Conservation (phyloP, 2,113 vertebrate genomes). For the Calidris pygmaea region DNA sequence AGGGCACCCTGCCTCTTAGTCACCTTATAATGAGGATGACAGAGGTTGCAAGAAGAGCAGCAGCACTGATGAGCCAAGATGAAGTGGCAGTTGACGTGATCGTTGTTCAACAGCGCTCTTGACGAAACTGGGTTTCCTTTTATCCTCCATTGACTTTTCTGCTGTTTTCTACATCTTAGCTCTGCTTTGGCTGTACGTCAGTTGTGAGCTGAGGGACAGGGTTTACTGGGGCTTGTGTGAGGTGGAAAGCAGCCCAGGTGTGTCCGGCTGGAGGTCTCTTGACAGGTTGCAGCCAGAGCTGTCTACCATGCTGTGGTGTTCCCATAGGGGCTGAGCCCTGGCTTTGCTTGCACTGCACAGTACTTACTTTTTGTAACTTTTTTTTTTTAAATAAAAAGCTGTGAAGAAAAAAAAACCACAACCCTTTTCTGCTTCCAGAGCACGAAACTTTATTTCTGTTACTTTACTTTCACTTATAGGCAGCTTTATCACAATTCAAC, state of each 20-base stretch:
- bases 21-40: neutral
- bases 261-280: neutral
- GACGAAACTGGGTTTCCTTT: neutral
- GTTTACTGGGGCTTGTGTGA: neutral
- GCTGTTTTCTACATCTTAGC: neutral
- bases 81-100: neutral
- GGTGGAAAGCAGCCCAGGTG: rapidly evolving
- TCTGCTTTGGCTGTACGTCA: rapidly evolving
- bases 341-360: neutral
- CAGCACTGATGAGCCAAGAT: neutral
- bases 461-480: neutral
- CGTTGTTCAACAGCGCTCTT: rapidly evolving
- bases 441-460: neutral
- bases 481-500: neutral
- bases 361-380: neutral
- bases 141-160: neutral
- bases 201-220: rapidly evolving
- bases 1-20: neutral
- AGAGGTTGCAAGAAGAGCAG: neutral
- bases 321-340: rapidly evolving
- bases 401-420: rapidly evolving
- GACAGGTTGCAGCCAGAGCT: neutral
- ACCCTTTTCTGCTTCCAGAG: neutral
- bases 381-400: neutral
- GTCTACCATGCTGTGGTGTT: rapidly evolving